phyloP scores from a whole-genome alignment of 2,113 vertebrate genomes.

The Cinclus mexicanus region DNA sequence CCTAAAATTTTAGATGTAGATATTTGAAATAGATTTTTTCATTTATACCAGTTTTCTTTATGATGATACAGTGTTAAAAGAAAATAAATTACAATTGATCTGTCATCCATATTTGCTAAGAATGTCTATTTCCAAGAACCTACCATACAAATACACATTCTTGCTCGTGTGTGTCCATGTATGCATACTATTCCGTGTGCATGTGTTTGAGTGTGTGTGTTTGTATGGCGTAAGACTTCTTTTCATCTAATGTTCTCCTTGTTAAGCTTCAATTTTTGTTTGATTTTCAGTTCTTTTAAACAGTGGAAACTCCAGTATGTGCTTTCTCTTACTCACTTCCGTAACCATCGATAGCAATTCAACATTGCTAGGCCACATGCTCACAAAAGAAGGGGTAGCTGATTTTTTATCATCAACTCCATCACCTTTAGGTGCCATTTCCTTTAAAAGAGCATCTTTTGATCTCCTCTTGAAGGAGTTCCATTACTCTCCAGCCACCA shows the following conservation, averaged over 20 bases:
- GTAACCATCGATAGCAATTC: slow-evolving; percentile 55
- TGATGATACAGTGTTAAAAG: slow-evolving; percentile 87
- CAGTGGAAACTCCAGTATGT: slow-evolving; percentile 70
- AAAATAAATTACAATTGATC: slow-evolving; percentile 88
- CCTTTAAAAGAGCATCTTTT: slow-evolving; percentile 35
- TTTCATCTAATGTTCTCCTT: slow-evolving; percentile 60
- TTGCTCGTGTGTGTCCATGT: slow-evolving; percentile 69
- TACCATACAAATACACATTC: slow-evolving; percentile 74
- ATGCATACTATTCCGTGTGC: slow-evolving; percentile 60
- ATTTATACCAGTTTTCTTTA: slow-evolving; percentile 87
- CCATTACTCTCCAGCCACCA: slow-evolving; percentile 52
- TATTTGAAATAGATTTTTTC: slow-evolving; percentile 91
- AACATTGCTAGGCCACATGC: slow-evolving; percentile 50
- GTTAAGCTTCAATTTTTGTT: slow-evolving; percentile 58
- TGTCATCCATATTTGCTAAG: slow-evolving; percentile 90
- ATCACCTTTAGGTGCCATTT: slow-evolving; percentile 20
- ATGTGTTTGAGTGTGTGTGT: slow-evolving; percentile 29
- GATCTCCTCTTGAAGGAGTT: slow-evolving; percentile 22
- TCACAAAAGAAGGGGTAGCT: slow-evolving; percentile 45
- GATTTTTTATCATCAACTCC: slow-evolving; percentile 9
- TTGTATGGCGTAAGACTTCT: slow-evolving; percentile 46
- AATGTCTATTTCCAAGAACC: slow-evolving; percentile 83
- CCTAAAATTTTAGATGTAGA: slow-evolving; percentile 95
- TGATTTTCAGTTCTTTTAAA: slow-evolving; percentile 30
- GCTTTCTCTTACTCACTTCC: slow-evolving; percentile 60